A percentile compares a stretch with the other conserved stretches of the same genome.
Conservation (phyloP, 2,797 vertebrate species). For the Cirrhinus mrigala region DNA sequence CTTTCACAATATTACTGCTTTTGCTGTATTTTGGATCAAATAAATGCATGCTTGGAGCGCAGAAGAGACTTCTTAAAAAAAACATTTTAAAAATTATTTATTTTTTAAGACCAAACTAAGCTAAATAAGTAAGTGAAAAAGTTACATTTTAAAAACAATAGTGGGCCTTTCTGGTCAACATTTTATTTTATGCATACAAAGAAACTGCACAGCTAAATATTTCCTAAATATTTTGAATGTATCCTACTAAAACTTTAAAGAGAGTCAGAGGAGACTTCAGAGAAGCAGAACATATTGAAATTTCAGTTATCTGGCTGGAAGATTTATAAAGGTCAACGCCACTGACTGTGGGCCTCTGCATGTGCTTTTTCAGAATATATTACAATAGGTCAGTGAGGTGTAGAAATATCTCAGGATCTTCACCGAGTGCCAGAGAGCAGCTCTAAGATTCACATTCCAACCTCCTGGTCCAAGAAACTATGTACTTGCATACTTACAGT, state of each 20-base stretch:
- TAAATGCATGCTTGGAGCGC: no score
- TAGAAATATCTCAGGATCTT: background rate
- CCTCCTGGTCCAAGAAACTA: background rate
- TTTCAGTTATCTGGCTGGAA: background rate
- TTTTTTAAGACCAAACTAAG: no score
- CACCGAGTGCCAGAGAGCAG: background rate
- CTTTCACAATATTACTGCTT: no score
- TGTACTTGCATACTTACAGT: background rate
- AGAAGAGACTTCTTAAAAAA: no score
- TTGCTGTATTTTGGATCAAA: no score
- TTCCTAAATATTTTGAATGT: background rate
- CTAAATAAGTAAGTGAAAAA: no score
- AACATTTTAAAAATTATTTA: background rate
- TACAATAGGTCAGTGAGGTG: slow-evolving; percentile 4
- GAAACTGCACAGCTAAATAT: background rate
- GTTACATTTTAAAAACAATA: background rate
- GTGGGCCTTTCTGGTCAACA: background rate
- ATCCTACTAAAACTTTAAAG: background rate
- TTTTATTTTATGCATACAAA: background rate
- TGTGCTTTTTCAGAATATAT: background rate
- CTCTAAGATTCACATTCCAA: background rate
- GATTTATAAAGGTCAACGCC: background rate
- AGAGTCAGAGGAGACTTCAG: background rate
- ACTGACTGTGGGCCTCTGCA: background rate
- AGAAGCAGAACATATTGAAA: background rate